Evolutionary conservation across 2,113 vertebrate genomes (phyloP).

Genomic region (Lichenostomus cassidix): DNA sequence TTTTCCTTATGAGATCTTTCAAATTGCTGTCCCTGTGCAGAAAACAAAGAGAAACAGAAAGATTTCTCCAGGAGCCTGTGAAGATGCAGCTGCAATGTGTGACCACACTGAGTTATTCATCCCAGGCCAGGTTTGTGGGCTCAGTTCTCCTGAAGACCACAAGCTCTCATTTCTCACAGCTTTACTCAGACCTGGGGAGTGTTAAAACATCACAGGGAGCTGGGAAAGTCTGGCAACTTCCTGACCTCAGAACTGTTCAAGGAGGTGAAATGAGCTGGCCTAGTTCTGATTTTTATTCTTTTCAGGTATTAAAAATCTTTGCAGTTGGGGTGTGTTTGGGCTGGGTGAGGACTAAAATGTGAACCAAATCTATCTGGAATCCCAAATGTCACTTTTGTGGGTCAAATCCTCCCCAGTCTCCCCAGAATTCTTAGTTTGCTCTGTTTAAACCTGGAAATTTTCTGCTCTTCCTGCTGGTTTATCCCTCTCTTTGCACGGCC

Average conservation of each 20-base stretch:
- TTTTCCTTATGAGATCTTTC: neutral
- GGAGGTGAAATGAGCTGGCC: neutral
- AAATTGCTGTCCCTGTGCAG: neutral
- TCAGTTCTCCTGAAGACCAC: conserved; percentile 42
- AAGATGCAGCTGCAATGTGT: neutral
- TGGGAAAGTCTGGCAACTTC: neutral
- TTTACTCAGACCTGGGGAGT: neutral
- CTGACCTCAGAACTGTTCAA: neutral
- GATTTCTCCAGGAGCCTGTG: neutral
- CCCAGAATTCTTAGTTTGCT: neutral
- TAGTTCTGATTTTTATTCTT: neutral
- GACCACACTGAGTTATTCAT: neutral
- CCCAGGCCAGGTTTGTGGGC: neutral
- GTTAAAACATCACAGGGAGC: conserved; percentile 8
- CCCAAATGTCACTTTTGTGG: neutral
- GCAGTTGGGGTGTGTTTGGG: neutral
- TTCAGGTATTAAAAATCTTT: neutral
- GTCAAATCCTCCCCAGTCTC: neutral
- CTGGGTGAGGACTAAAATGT: neutral
- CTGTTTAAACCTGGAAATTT: neutral
- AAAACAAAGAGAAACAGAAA: neutral
- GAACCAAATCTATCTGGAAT: neutral
- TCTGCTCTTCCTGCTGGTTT: neutral
- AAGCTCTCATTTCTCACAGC: conserved; percentile 27
- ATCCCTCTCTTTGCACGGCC: neutral